Base-by-base conservation (phyloP, 2,113 vertebrate species). In the Cepphus grylle region DNA sequence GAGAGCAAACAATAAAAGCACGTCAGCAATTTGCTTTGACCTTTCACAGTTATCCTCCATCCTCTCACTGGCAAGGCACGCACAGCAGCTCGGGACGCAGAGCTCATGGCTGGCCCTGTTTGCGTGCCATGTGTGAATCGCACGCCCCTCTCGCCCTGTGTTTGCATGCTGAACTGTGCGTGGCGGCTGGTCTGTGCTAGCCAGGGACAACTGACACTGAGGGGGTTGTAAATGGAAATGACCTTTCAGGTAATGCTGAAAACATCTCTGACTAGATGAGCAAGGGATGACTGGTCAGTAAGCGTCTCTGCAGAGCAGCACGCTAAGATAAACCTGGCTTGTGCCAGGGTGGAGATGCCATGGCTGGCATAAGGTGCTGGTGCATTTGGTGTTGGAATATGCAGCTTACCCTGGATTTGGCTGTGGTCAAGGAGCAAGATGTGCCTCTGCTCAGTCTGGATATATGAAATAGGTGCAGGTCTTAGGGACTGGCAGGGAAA, bases 121-220 rank as follows among this genome's bases (percentile, higher is more conserved):
- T 49, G 4, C 0, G 0, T 4, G 13, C 74, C n/a, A 2, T 1
- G 8, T 53, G 66, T 45, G 43, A 25, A 8, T 55, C 0, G 3
- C 40, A 12, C 6, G 1, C 29, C 50, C n/a, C 63, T 30, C 77
- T 63, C 30, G 4, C 38, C 58, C 62, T 9, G 7, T 26, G 15
- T 43, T 10, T 77, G 26, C 45, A 12, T 4, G 6, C 56, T 29
- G 11, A 15, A 8, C 7, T 17, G 49, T 0, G 0, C 0, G 1
- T 19, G 47, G 61, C 2, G 13, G 45, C 85, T 76, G 61, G 3
- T 67, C 34, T 50, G 32, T 66, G 77, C 49, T 56, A 88, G 38
- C 45, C 43, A 27, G 47, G 52, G 6, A 55, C 8, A 20, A 22
- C 45, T 66, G 69, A 32, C 52, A 30, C 45, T 9, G 49, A 42